Base-by-base conservation (phyloP, 1,140 invertebrate species). In the Philopotamus ludificatus region DNA sequence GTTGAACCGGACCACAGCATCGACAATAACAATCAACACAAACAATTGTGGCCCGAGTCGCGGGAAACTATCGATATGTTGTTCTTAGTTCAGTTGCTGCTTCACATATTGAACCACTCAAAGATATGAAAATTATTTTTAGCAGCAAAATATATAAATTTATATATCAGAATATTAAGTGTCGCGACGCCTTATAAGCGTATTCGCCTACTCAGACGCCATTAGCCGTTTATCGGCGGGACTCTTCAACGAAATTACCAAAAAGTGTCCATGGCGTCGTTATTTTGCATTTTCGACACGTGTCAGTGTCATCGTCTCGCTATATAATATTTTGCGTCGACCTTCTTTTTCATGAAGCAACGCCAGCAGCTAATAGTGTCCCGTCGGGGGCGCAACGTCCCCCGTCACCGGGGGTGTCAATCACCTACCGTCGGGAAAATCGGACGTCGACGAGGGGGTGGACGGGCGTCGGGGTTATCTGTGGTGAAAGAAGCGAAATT, bases 391-490 rank as follows among this genome's bases (percentile, higher is more conserved):
- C 41, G 58, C 41, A 26, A 22, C 50, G 10, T 28, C 53, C 53
- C 16, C 53, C 21, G 53, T 28, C 53, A 26, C 25, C 4, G n/a
- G 53, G 25, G 26, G 53, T 28, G 58, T 60, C 58, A 60, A 60
- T 60, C 58, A 60, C 47, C 42, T 25, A 15, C 23, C 58, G 7
- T 21, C 18, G 10, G 34, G 53, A 57, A 57, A 57, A 28, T 57
- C 53, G 18, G 15, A 3, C 16, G 53, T 7, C 28, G 28, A 3
- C 16, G 44, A 7, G 15, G 16, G 3, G 15, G 47, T 2, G 10
- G 47, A 49, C 47, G 20, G 21, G 47, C 16, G 47, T 15, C 15
- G 7, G 15, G 20, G 15, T 21, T 12, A 18, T 21, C 47, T 21
- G 21, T 10, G 12, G 28, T 7, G 9, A 49, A 49, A 49, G 15